Evolutionary conservation across 92 coral and sea anemone species (phyloP).

Genomic region (Zoanthus solanderi): DNA sequence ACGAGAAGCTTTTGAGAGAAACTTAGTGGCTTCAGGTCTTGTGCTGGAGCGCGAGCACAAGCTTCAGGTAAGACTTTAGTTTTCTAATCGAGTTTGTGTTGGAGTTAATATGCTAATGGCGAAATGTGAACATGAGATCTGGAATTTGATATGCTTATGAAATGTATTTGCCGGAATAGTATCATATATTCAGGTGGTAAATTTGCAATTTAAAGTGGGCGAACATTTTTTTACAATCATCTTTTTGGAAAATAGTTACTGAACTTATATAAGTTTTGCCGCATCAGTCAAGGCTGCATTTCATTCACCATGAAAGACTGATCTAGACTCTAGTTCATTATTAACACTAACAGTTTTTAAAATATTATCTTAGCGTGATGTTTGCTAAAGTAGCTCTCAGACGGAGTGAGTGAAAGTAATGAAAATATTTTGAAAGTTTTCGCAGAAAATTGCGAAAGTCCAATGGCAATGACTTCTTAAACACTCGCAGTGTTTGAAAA

Average conservation of each 20-base stretch:
- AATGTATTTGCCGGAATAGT: neutral
- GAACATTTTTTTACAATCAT: neutral
- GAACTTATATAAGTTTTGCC: neutral
- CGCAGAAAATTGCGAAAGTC: neutral
- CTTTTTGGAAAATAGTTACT: neutral
- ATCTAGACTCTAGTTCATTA: neutral
- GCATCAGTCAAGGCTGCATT: neutral
- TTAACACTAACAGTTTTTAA: too few species aligned
- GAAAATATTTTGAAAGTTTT: neutral
- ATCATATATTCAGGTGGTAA: neutral
- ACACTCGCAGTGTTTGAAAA: neutral
- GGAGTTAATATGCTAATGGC: neutral
- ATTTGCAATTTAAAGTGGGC: neutral
- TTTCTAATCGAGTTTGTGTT: neutral
- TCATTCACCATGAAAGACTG: neutral
- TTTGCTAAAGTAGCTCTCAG: neutral
- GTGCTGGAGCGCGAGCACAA: slow-evolving; percentile 60
- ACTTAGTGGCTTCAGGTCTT: slow-evolving; percentile 61
- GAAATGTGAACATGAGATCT: neutral
- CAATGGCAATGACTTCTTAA: neutral
- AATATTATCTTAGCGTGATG: neutral
- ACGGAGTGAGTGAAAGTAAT: neutral
- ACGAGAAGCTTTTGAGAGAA: slow-evolving; percentile 73
- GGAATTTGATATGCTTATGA: neutral
- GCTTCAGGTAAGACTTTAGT: slow-evolving; percentile 59